Evolutionary conservation across 1,140 invertebrate genomes (phyloP), one percentile per base, ranked within the genome.

Genomic region (Formica selysi): DNA sequence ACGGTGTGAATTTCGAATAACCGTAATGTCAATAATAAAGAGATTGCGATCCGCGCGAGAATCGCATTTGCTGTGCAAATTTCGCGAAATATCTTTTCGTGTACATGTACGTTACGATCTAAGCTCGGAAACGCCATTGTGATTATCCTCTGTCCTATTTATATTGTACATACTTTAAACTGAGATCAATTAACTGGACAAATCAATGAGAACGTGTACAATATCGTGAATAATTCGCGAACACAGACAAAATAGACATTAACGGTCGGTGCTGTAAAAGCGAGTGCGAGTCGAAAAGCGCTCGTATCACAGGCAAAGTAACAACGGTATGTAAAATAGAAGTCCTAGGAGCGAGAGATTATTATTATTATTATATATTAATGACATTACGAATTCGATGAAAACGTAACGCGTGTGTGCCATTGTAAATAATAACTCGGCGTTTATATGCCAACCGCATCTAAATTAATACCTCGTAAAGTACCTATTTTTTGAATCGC

Each of bases 401-500:
- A 32, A 44, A 62, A 54, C 36, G 54, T 73, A 54, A 54, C 67
- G 59, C 79, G 79, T 38, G 79, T 73, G 79, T 74, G 79, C 54
- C 68, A 74, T 83, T 83, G 79, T 83, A 83, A 83, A 83, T 83
- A 80, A 38, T 80, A 83, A 83, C 11, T 73, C 26, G 79, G 67
- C 38, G 26, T 73, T 59, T 51, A 51, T 51, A 36, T 41, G 79
- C 54, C 54, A 61, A 71, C 26, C 38, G 79, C 68, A 83, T 83
- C 79, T 83, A 61, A 83, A 83, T 83, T 74, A 54, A 80, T 80
- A 83, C 79, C 68, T 83, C 57, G 68, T 74, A 36, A 83, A 71
- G 68, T 83, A 83, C 79, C 68, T 83, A 83, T 83, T 83, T 83
- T 83, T 83, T 32, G 54, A 83, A 83, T 83, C 68, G 68, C 79